Conservation (phyloP, 2,888 invertebrate species). For the Bruchidius siliquastri region DNA sequence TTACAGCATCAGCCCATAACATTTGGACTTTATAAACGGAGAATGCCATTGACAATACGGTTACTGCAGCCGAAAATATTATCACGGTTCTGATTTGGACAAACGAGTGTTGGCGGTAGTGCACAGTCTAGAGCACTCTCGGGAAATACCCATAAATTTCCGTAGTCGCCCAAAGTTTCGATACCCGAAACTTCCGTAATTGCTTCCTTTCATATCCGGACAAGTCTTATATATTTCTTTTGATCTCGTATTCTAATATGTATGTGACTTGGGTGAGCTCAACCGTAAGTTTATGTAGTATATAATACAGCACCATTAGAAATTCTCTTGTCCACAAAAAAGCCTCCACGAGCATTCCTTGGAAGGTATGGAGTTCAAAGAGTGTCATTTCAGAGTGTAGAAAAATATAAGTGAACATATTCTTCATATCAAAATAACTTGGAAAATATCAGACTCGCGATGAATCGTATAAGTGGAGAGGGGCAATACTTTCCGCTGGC, state of each 20-base stretch:
- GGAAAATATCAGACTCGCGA: no score
- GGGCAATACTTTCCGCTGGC: no score
- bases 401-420: no score
- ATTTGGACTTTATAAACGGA: not conserved
- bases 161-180: not conserved
- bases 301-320: not conserved
- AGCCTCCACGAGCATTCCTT: no score
- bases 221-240: not conserved
- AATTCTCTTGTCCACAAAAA: no score
- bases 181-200: not conserved
- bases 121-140: not conserved
- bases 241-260: not conserved
- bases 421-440: no score
- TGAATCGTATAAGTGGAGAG: no score
- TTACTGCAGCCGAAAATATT: not conserved
- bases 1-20: not conserved
- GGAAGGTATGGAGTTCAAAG: no score
- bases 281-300: not conserved
- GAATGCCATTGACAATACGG: not conserved
- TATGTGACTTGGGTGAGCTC: not conserved
- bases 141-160: not conserved
- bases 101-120: not conserved
- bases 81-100: not conserved
- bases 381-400: no score
- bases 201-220: not conserved